Percentiles rank a stretch among this genome's conserved stretches.
Evolutionary conservation across 2,888 invertebrate genomes (phyloP).

Genomic region (Maniola hyperantus): DNA sequence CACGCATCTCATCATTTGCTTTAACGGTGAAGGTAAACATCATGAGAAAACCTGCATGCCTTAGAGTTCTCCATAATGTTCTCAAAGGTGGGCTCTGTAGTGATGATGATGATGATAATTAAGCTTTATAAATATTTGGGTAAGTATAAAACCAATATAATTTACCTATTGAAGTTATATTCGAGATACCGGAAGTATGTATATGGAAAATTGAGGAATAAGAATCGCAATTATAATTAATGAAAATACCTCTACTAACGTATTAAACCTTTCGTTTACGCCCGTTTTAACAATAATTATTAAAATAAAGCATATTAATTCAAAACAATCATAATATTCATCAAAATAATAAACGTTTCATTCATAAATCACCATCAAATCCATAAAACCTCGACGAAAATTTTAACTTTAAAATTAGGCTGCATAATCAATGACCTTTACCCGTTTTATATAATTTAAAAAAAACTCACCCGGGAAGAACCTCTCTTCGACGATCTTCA

Average conservation of each 20-base stretch:
- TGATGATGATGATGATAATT: no score
- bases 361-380: slow-evolving; percentile 7
- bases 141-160: background rate
- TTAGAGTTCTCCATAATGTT: no score
- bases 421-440: background rate
- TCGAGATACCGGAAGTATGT: background rate
- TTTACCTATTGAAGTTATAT: background rate
- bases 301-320: background rate
- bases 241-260: background rate
- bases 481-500: slow-evolving; percentile 47
- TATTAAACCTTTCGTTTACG: background rate
- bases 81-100: no score
- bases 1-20: no score
- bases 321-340: background rate
- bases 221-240: background rate
- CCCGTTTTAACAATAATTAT: background rate
- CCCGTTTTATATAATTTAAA: background rate
- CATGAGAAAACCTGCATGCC: no score
- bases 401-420: background rate
- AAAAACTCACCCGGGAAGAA: slow-evolving; percentile 46
- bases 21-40: no score
- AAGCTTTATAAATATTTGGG: background rate
- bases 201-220: background rate
- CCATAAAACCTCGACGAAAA: background rate
- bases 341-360: background rate